A percentile compares a stretch with the other conserved stretches of the same genome.
Conservation (phyloP, 2,888 invertebrate species). For the Rhagonycha lutea region DNA sequence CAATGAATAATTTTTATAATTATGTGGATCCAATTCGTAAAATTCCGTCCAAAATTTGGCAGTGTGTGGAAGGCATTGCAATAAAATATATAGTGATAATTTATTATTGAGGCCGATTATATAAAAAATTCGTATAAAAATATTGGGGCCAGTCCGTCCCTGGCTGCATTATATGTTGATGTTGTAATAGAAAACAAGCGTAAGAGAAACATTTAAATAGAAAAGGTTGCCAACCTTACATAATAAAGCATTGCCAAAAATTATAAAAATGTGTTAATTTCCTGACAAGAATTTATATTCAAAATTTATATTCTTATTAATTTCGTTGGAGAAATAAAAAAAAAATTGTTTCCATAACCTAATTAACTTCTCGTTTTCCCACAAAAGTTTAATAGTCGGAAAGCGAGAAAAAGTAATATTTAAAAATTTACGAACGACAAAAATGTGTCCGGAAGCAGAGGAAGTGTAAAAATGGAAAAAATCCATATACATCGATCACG, state of each 20-base stretch:
- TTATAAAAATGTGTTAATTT: neutral
- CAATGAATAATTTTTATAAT: too few relatives aligned
- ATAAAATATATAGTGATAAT: too few relatives aligned
- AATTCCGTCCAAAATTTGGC: too few relatives aligned
- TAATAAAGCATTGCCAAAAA: neutral
- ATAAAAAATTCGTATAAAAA: too few relatives aligned
- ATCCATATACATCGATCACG: conserved; percentile 9
- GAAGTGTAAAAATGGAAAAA: neutral
- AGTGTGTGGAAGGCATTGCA: too few relatives aligned
- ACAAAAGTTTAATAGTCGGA: neutral
- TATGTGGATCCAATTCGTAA: too few relatives aligned
- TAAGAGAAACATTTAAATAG: neutral
- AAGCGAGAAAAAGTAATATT: neutral
- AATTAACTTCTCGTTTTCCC: neutral
- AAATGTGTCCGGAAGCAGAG: neutral
- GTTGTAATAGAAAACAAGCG: neutral
- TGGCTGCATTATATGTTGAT: neutral
- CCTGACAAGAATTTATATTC: neutral
- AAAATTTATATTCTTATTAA: neutral
- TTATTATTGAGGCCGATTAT: too few relatives aligned
- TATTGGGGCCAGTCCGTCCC: neutral
- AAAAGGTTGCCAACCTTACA: neutral
- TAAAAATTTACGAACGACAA: neutral
- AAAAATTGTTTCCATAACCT: neutral
- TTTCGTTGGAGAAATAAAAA: neutral